These are phyloP conservation scores for Morbakka virulenta DNA, from an alignment of 30 jellyfish, hydroid and myxozoan genomes.

Conservation along the genomic window DNA sequence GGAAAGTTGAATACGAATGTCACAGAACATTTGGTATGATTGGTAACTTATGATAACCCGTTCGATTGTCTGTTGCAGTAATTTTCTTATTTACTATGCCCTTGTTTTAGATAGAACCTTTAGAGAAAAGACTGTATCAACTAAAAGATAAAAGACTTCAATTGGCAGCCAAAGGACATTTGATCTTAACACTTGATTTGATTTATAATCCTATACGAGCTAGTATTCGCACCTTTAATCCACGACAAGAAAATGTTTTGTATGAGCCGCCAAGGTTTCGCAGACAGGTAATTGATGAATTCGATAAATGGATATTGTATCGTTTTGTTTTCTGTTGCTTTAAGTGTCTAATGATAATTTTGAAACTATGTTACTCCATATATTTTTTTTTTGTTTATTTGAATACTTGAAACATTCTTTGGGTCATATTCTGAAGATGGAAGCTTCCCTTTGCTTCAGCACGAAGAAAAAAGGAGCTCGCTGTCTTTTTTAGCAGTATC, in stretches of 20 bases:
- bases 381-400: neutral
- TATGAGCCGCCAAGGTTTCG: conserved; percentile 87
- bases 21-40: too few relatives aligned
- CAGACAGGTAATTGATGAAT: conserved; percentile 76
- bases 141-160: conserved; percentile 88
- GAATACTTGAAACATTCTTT: too few relatives aligned
- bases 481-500: too few relatives aligned
- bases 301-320: neutral
- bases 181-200: conserved; percentile 65
- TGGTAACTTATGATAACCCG: too few relatives aligned
- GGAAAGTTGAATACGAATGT: too few relatives aligned
- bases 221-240: conserved; percentile 85
- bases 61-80: too few relatives aligned
- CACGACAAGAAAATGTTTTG: conserved; percentile 67
- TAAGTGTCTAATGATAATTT: neutral
- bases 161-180: conserved; percentile 82
- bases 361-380: neutral
- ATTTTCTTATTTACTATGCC: neutral
- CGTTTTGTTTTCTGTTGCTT: too few relatives aligned
- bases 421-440: too few relatives aligned
- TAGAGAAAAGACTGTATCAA: conserved; percentile 67
- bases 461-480: too few relatives aligned
- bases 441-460: too few relatives aligned
- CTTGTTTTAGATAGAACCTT: neutral
- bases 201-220: conserved; percentile 85